A percentile compares a stretch with the other conserved stretches of the same genome.
phyloP scores from a whole-genome alignment of 1,140 invertebrate genomes.

The Penaeus vannamei region DNA sequence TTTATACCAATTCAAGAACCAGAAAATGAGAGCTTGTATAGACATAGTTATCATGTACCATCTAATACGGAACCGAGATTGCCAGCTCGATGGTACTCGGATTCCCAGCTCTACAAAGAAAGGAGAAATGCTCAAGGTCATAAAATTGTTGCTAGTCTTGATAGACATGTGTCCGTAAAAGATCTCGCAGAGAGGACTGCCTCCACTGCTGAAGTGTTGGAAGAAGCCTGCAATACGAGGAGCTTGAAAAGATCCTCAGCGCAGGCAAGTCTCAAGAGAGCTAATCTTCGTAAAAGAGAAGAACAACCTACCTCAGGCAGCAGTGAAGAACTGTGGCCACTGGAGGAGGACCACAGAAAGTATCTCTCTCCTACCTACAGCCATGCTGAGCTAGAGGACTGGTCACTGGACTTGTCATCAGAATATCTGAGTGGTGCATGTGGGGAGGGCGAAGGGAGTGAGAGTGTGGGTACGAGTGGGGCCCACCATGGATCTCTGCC shows the following conservation, averaged over 20 bases:
- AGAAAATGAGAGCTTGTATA: constrained; percentile 74
- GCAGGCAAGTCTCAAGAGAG: constrained; percentile 71
- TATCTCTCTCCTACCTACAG: constrained; percentile 82
- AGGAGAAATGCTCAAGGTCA: constrained; percentile 41
- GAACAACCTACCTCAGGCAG: constrained; percentile 49
- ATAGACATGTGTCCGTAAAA: constrained; percentile 57
- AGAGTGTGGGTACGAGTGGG: constrained; percentile 60
- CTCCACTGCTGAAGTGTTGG: constrained; percentile 54
- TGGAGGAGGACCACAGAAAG: constrained; percentile 74
- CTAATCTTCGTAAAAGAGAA: constrained; percentile 22
- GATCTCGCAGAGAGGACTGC: constrained; percentile 54
- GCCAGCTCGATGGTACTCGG: constrained; percentile 65
- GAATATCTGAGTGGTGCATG: constrained; percentile 74
- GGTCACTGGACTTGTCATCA: constrained; percentile 82
- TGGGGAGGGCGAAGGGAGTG: constrained; percentile 54
- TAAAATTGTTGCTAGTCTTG: constrained; percentile 42
- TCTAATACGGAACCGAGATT: constrained; percentile 22
- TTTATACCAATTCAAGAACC: constrained; percentile 80
- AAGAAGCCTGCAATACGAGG: constrained; percentile 55
- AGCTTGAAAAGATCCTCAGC: constrained; percentile 73
- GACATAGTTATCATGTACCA: constrained; percentile 78
- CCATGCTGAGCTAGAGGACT: constrained; percentile 83
- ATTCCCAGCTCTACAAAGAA: constrained; percentile 65
- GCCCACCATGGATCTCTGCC: constrained; percentile 74
- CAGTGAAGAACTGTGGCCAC: constrained; percentile 57